phyloP scores from a whole-genome alignment of 1,140 invertebrate genomes.

The Venturia canescens region DNA sequence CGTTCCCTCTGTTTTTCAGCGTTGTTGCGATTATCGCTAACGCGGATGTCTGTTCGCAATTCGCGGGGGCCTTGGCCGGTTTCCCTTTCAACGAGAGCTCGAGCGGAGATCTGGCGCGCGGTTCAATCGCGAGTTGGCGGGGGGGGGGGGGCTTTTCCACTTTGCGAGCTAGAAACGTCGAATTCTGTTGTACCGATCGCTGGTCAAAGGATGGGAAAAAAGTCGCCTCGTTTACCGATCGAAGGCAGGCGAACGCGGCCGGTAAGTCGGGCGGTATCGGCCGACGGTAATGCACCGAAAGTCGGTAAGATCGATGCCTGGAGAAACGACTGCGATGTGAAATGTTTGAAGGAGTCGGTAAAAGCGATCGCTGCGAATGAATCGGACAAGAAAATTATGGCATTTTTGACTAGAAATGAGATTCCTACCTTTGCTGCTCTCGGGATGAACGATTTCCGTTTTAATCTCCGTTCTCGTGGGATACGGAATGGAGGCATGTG shows the following conservation, averaged over 20 bases:
- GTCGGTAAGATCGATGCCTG: not conserved
- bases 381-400: constrained; percentile 20
- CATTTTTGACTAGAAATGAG: not conserved
- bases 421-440: constrained; percentile 74
- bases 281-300: not conserved
- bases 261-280: not conserved
- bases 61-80: constrained; percentile 74
- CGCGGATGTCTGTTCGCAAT: constrained; percentile 75
- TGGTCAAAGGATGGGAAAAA: constrained; percentile 25
- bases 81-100: constrained; percentile 67
- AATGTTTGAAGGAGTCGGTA: constrained; percentile 40
- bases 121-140: not conserved
- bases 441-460: constrained; percentile 73
- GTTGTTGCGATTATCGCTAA: constrained; percentile 74
- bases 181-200: constrained; percentile 2
- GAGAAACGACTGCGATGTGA: not conserved
- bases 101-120: constrained; percentile 26
- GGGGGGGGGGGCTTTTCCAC: too few species aligned
- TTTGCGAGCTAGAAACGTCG: not conserved
- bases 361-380: not conserved
- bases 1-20: not conserved
- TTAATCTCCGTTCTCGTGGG: constrained; percentile 75
- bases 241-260: not conserved
- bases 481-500: constrained; percentile 70
- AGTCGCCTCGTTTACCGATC: not conserved